Evolutionary conservation across 2,888 invertebrate species (phyloP), one percentile per base, ranked within the genome.

Genomic region (Steromphala cineraria): DNA sequence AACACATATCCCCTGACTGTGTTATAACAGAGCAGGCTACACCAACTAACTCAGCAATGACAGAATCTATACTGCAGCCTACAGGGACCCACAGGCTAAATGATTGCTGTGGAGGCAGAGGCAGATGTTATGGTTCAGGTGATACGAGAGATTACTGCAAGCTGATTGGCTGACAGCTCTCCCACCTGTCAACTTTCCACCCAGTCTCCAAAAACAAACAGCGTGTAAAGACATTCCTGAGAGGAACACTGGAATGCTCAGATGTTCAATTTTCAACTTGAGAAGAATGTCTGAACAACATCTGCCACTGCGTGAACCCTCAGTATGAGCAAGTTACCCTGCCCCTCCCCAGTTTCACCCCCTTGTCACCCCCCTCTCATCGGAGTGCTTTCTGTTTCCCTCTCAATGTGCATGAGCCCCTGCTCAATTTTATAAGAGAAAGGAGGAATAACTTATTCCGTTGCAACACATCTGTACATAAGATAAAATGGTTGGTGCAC

Each of bases 71-170:
- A 10, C 71, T 40, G 19, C 28, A 28, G 28, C 36, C 36, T 36
- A 36, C 7, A 7, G 40, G 36, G 36, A 17, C 71, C 71, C 31
- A 36, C 19, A 40, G 71, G 40, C 40, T 40, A 71, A 71, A 36
- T 71, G 71, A 71, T 40, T 28, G 19, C 31, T 19, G n/a, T 3
- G 4, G 71, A 36, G 31, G 5, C 36, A 24, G 71, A 28, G 40
- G 36, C 71, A 71, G 71, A 71, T 71, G 71, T 71, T 40, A 71
- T n/a, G 71, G 31, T 71, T 71, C 71, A 71, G 28, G 71, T 71
- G 71, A 71, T 71, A 71, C 19, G 19, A 10, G 71, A 36, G 40
- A 36, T 36, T 71, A 36, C 71, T 40, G 28, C 8, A 15, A 36
- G 28, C 71, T 71, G 71, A 71, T 71, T 71, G 71, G 71, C 36